Conservation (phyloP, 2,797 vertebrate species). For the Schizopygopsis pylzovi region DNA sequence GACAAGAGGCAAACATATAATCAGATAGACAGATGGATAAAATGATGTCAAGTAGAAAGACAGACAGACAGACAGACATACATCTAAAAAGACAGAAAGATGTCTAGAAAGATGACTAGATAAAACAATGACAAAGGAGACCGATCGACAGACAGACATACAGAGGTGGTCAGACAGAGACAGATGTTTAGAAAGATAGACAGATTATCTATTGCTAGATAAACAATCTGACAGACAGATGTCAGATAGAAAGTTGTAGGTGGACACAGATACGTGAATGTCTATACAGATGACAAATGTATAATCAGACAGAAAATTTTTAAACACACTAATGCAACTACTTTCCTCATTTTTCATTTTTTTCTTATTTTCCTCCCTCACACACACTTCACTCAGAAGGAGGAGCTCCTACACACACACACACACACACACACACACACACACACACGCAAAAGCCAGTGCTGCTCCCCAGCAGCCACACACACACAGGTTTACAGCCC, state of each 20-base stretch:
- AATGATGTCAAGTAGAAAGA: background rate
- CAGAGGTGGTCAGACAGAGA: background rate
- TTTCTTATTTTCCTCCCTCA: background rate
- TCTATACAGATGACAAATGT: background rate
- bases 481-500: conserved; percentile 35
- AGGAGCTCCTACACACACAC: background rate
- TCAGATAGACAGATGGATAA: background rate
- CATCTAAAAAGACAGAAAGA: background rate
- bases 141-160: background rate
- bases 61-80: background rate
- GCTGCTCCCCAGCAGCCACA: background rate
- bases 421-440: background rate
- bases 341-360: background rate
- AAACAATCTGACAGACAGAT: background rate
- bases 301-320: background rate
- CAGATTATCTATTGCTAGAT: background rate
- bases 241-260: background rate
- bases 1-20: too few relatives aligned
- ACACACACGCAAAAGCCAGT: background rate
- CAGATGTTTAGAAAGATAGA: background rate
- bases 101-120: background rate
- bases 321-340: background rate
- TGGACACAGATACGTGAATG: background rate
- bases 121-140: background rate
- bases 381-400: background rate